Evolutionary conservation across 2,888 invertebrate genomes (phyloP), one percentile per base, ranked within the genome.

Genomic region (Oxytorus armatus): DNA sequence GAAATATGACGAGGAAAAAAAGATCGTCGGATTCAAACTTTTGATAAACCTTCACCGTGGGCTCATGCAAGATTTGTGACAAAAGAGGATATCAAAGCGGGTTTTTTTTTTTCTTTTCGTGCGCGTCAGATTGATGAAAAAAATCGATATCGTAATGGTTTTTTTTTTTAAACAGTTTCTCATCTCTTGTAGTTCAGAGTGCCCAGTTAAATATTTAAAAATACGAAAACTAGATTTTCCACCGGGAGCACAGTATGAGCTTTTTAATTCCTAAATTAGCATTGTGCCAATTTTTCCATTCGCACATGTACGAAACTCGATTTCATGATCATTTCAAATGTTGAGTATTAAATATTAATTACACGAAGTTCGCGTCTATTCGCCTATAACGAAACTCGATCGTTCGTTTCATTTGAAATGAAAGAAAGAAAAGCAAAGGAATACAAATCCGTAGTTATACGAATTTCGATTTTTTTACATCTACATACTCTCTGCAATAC

Each of bases 41-140:
- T 49, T 21, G 21, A 76, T 44, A 36, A 80, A 49, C 76, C 72
- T 55, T 57, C 68, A 63, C 77, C 73, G 7, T n/a, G 36, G 18
- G 25, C 47, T 53, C 80, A 77, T 80, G 80, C 80, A 77, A 42
- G 39, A 33, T 68, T 70, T 18, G 18, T 63, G 23, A 39, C 21
- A 44, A 29, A 42, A 49, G 18, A 49, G 18, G 16, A 66, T 75
- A 51, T 36, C 69, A 65, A 66, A 74, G 77, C 68, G 47, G 14
- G 47, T 39, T 70, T 49, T 18, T 53, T 55, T 72, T 18, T 47
- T 39, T 70, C 33, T 18, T 53, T 55, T 72, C 21, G 33, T n/a
- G 61, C 63, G 59, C 69, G 14, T 69, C 18, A 63, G 14, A 68
- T 42, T 18, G 55, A 23, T 57, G n/a, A 36, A 16, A 68, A 72